Evolutionary conservation across 2,888 invertebrate species (phyloP).

Genomic region (Drosophila mimica): DNA sequence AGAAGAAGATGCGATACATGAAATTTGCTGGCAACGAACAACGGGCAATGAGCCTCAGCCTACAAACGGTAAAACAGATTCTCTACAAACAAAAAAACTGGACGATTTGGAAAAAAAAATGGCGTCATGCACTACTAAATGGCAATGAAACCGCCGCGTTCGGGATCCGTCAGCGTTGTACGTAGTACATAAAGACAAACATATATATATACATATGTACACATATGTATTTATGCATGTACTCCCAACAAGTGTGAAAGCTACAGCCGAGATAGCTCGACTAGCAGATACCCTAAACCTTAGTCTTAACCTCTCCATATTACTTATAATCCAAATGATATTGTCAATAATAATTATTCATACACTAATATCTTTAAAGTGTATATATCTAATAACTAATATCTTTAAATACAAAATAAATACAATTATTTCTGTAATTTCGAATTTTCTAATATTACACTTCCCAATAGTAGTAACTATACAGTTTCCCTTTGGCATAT

Average conservation of each 20-base stretch:
- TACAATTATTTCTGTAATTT: neutral
- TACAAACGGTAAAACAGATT: conserved; percentile 49
- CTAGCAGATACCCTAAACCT: neutral
- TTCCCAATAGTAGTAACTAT: neutral
- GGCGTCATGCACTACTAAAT: conserved; percentile 42
- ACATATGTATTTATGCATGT: neutral
- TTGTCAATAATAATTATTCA: neutral
- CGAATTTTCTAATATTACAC: neutral
- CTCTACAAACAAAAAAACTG: conserved; percentile 3
- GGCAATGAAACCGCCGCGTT: conserved; percentile 25
- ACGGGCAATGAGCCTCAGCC: conserved; percentile 26
- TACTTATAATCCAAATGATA: neutral
- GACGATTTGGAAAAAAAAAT: conserved; percentile 1
- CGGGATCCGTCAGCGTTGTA: neutral
- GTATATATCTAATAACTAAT: too few relatives aligned
- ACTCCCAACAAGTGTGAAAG: neutral
- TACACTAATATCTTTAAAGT: too few relatives aligned
- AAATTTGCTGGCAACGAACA: conserved; percentile 42
- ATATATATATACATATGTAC: neutral
- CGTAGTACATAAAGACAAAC: neutral
- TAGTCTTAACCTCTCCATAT: neutral
- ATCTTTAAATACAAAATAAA: neutral
- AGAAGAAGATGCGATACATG: conserved; percentile 46
- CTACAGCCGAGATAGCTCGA: neutral
- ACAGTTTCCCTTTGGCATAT: neutral